These are phyloP conservation scores for Microplitis manilae DNA, from an alignment of 2,888 invertebrate species.

Conservation along the genomic window DNA sequence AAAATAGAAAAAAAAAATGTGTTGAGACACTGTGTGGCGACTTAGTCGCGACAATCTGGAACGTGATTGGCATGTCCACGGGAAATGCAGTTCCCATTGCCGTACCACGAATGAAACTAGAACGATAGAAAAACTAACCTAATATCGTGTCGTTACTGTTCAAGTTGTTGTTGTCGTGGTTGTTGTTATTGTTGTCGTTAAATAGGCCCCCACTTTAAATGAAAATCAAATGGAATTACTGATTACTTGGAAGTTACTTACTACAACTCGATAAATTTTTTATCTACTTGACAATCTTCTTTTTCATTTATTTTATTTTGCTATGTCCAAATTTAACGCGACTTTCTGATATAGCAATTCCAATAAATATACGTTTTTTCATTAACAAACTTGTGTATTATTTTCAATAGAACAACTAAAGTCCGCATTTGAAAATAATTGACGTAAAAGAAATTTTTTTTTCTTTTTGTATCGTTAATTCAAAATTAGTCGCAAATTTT, in stretches of 20 bases:
- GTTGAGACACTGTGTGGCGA: conserved; percentile 16
- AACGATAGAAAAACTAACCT: conserved; percentile 64
- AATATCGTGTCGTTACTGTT: conserved; percentile 54
- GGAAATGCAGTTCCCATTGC: conserved; percentile 64
- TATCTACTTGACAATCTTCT: too few relatives aligned
- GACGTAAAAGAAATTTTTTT: too few relatives aligned
- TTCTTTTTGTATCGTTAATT: too few relatives aligned
- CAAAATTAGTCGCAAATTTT: too few relatives aligned
- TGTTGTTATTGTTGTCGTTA: background rate
- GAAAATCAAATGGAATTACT: background rate
- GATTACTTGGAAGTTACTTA: background rate
- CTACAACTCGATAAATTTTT: background rate
- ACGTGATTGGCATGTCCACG: conserved; percentile 57
- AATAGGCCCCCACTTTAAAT: background rate
- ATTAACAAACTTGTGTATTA: too few relatives aligned
- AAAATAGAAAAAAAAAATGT: conserved; percentile 8
- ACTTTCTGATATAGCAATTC: too few relatives aligned
- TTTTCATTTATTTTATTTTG: too few relatives aligned
- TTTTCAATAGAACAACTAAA: too few relatives aligned
- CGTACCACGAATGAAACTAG: conserved; percentile 63
- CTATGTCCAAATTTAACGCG: too few relatives aligned
- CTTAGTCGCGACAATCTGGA: conserved; percentile 55
- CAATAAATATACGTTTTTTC: too few relatives aligned
- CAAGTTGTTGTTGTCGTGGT: background rate
- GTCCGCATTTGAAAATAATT: too few relatives aligned